Evolutionary conservation across 1,140 invertebrate genomes (phyloP).

Genomic region (honey bee (Apis mellifera)): Amel_HAv3.1 CM009931.2:10929501-10930000

Average conservation of each 20-base stretch:
- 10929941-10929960: too few species aligned
- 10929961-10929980: too few species aligned
- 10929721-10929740: conserved; percentile 18
- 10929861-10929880: too few species aligned
- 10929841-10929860: conserved; percentile 46
- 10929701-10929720: conserved; percentile 10
- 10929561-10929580: too few species aligned
- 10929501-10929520: too few species aligned
- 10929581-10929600: neutral
- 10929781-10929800: conserved; percentile 52
- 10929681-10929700: conserved; percentile 18
- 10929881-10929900: neutral
- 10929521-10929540: too few species aligned
- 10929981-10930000: too few species aligned
- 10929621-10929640: neutral
- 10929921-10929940: too few species aligned
- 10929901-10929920: neutral
- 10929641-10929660: neutral
- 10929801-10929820: conserved; percentile 52
- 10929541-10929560: too few species aligned
- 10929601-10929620: neutral
- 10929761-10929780: conserved; percentile 74
- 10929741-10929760: conserved; percentile 63
- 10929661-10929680: neutral
- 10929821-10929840: conserved; percentile 71